Percentiles rank a stretch among this genome's conserved stretches.
Conservation (phyloP, 2,113 vertebrate genomes). For the Oostethus manadensis region DNA sequence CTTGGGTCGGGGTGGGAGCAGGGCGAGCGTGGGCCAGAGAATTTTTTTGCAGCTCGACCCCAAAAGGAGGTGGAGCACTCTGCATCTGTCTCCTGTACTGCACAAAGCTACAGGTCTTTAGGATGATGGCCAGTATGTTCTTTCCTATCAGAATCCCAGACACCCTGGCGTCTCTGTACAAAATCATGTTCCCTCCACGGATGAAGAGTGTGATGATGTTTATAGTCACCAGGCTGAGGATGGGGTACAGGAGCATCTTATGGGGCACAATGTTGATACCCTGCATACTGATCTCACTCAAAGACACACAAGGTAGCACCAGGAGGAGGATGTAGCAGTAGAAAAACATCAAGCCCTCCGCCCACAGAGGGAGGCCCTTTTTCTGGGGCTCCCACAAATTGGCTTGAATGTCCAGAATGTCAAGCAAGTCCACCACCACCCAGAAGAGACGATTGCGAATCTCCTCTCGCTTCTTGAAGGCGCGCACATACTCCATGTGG, state of each 20-base stretch:
- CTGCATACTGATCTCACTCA: slow-evolving; percentile 81
- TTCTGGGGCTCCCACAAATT: slow-evolving; percentile 79
- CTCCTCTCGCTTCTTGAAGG: slow-evolving; percentile 77
- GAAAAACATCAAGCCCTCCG: slow-evolving; percentile 77
- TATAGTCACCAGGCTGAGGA: slow-evolving; percentile 75
- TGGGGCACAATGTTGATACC: slow-evolving; percentile 77
- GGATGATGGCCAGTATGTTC: slow-evolving; percentile 73
- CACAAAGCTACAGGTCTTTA: slow-evolving; percentile 77
- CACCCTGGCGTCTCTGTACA: slow-evolving; percentile 71
- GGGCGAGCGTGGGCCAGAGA: slow-evolving; percentile 55
- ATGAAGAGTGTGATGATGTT: slow-evolving; percentile 76
- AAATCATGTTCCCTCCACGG: slow-evolving; percentile 73
- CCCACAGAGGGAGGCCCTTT: slow-evolving; percentile 76
- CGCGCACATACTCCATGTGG: slow-evolving; percentile 76
- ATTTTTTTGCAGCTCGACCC: slow-evolving; percentile 72
- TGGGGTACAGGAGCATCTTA: slow-evolving; percentile 79
- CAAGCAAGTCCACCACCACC: slow-evolving; percentile 77
- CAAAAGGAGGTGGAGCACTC: slow-evolving; percentile 63
- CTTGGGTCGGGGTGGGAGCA: slow-evolving; percentile 48
- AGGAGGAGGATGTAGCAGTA: slow-evolving; percentile 79
- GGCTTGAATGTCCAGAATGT: slow-evolving; percentile 76
- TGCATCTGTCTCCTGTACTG: slow-evolving; percentile 74
- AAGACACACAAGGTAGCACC: slow-evolving; percentile 74
- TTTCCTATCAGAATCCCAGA: slow-evolving; percentile 76
- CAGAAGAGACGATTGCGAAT: slow-evolving; percentile 76